Conservation (phyloP, 2,888 invertebrate species). For the Trissolcus brochymenae region DNA sequence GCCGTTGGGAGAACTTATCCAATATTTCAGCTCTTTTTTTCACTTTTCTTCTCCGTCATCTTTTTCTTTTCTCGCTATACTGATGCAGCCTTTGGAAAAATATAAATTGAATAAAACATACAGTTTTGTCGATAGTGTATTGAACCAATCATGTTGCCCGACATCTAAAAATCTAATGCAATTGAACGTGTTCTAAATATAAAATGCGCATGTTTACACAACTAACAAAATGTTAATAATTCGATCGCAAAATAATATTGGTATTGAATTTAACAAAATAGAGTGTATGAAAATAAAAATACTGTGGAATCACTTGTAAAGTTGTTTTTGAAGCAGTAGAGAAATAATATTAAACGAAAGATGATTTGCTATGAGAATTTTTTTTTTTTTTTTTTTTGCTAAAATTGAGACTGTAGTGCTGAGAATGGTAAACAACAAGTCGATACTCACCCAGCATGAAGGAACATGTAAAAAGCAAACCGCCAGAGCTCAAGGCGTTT, state of each 20-base stretch:
- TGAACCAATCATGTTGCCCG: constrained; percentile 1
- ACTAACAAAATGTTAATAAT: background rate
- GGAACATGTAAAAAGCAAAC: constrained; percentile 94
- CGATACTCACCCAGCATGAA: constrained; percentile 90
- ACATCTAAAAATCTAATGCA: too few relatives aligned
- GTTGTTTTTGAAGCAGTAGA: too few relatives aligned
- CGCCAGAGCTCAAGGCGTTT: constrained; percentile 94
- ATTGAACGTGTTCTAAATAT: too few relatives aligned
- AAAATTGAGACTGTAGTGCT: background rate
- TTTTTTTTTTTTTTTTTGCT: too few relatives aligned
- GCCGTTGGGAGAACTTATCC: constrained; percentile 1
- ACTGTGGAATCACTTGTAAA: background rate
- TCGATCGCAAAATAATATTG: constrained; percentile 10
- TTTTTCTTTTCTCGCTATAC: background rate
- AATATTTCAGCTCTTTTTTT: constrained; percentile 1
- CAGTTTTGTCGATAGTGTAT: constrained; percentile 10
- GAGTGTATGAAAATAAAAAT: background rate
- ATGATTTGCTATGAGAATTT: too few relatives aligned
- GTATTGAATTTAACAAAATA: background rate
- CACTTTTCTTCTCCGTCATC: background rate
- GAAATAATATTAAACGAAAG: too few relatives aligned
- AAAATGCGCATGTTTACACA: too few relatives aligned
- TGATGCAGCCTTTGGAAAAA: constrained; percentile 7
- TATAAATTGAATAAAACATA: constrained; percentile 28
- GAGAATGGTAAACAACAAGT: constrained; percentile 29